Evolutionary conservation across 2,113 vertebrate genomes (phyloP).

Genomic region (Falcunculus frontatus): DNA sequence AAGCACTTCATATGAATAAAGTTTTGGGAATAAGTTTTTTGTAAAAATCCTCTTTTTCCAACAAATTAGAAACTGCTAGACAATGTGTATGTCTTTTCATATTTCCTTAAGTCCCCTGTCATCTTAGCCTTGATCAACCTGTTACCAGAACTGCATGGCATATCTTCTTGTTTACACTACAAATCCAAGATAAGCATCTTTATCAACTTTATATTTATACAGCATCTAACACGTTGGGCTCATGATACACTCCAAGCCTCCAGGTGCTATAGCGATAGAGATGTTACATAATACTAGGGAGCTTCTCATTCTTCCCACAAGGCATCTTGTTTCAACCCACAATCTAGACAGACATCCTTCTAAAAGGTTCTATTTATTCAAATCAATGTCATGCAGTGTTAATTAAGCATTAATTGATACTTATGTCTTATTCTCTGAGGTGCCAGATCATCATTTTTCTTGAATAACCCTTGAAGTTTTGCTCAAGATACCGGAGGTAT

Average conservation of each 20-base stretch:
- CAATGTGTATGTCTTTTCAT: not conserved
- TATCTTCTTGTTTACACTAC: not conserved
- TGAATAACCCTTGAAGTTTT: not conserved
- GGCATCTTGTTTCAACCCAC: not conserved
- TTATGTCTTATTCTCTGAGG: not conserved
- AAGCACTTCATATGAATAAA: not conserved
- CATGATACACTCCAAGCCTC: not conserved
- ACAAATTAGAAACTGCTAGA: not conserved
- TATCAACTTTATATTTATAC: not conserved
- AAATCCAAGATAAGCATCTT: slow-evolving; percentile 21
- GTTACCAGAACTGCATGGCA: not conserved
- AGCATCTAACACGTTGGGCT: not conserved
- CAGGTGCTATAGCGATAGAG: not conserved
- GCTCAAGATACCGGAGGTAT: not conserved
- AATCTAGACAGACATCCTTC: not conserved
- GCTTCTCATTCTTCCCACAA: not conserved
- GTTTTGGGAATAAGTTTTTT: not conserved
- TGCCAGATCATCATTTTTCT: not conserved
- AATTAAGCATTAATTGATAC: slow-evolving; percentile 40
- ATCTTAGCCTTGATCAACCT: not conserved
- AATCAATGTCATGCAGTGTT: slow-evolving; percentile 15
- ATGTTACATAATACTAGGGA: not conserved
- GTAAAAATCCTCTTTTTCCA: not conserved
- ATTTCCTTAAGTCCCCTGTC: not conserved
- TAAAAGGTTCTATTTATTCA: not conserved